Base-by-base conservation (phyloP, 2,113 vertebrate species). In the Nothocercus nigrocapillus region DNA sequence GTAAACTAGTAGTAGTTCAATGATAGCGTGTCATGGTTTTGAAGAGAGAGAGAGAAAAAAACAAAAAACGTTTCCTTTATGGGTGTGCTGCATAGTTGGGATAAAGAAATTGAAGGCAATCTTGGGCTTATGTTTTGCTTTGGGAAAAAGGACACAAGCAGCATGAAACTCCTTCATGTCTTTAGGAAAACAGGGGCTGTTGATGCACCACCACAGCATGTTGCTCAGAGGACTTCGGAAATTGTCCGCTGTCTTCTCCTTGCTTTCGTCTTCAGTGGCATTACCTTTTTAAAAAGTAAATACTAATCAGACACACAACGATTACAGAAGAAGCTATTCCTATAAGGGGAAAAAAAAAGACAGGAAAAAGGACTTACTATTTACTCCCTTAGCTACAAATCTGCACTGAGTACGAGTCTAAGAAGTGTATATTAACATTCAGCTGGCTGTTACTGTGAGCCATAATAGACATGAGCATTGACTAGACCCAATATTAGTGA, bases 401-500 rank as follows among this genome's bases (percentile, higher is more conserved):
- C 17, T 1, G 68, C 73, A 62, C 82, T 12, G 13, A 79, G 53
- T 64, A 82, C 84, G 73, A 89, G 82, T 45, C 79, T 38, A 62
- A 95, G 85, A 67, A 89, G 62, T 51, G 70, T 61, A 62, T 40
- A 92, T 95, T 96, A 91, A 80, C 72, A 96, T 97, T 92, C 93
- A 94, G 90, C 87, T 32, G 91, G 91, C 96, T 95, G 94, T 66
- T 95, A 72, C 92, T 82, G 82, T 3, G 28, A 96, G 96, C 94
- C 67, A 27, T 96, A 97, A 97, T 95, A 97, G 96, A 97, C 95
- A 95, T 1, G 58, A 96, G 89, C 97, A 83, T 95, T 96, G 97
- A 97, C 97, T 98, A 98, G 97, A 96, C 97, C 98, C 97, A 97
- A 79, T 98, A 97, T 98, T 97, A 98, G 97, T 89, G 97, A 96